These are phyloP conservation scores for Psittacara wagleri DNA, from an alignment of 2,113 vertebrate genomes.

Conservation along the genomic window DNA sequence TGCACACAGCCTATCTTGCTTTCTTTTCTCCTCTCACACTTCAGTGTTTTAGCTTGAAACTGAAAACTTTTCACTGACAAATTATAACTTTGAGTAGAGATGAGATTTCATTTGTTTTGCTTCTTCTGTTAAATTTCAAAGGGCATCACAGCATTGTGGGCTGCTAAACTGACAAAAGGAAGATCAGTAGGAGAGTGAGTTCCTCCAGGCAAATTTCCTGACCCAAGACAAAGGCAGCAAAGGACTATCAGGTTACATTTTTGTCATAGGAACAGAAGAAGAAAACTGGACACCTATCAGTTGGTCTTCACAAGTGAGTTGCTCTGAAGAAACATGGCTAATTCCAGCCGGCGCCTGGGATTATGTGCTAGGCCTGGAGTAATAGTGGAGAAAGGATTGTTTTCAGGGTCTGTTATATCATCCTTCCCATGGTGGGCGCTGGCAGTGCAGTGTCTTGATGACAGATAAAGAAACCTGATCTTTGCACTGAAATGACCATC, in stretches of 20 bases:
- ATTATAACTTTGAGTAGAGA: background rate
- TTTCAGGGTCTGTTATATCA: background rate
- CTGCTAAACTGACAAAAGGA: background rate
- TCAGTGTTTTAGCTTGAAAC: background rate
- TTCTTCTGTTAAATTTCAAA: background rate
- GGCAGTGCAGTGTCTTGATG: background rate
- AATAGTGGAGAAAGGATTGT: background rate
- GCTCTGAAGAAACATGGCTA: background rate
- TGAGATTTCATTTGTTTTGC: background rate
- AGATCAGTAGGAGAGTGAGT: background rate
- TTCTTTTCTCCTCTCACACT: background rate
- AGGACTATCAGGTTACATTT: background rate
- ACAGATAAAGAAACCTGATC: background rate
- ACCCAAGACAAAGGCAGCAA: background rate
- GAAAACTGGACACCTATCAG: background rate
- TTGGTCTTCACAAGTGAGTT: background rate
- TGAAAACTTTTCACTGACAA: background rate
- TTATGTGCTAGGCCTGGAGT: background rate
- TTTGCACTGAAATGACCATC: background rate
- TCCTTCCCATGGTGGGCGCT: background rate
- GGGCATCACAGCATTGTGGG: background rate
- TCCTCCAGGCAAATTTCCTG: background rate
- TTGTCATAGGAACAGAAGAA: background rate
- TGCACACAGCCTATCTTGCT: fast-evolving
- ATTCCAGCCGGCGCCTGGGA: background rate